Conservation (phyloP, 1,140 invertebrate genomes). For the Eciton burchellii region DNA sequence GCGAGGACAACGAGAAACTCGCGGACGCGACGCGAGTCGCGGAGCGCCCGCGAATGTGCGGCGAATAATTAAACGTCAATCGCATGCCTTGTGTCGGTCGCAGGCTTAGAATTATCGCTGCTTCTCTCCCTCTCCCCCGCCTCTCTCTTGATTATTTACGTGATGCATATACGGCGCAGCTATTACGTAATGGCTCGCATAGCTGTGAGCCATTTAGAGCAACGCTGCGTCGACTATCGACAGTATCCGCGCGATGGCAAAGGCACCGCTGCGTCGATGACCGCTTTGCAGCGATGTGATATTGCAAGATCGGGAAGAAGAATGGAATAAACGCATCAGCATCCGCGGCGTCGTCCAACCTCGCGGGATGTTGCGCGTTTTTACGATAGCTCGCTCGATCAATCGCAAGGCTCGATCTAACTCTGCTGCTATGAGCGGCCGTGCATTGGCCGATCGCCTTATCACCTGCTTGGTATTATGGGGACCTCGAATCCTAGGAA, state of each 20-base stretch:
- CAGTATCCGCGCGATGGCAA: conserved; percentile 8
- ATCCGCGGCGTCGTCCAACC: not conserved
- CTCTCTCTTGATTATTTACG: conserved; percentile 33
- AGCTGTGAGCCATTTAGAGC: conserved; percentile 43
- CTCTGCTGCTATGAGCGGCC: too few relatives aligned
- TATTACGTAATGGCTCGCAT: conserved; percentile 56
- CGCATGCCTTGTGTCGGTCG: conserved; percentile 30
- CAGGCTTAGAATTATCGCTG: conserved; percentile 32
- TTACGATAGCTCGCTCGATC: too few relatives aligned
- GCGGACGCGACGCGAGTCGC: not conserved
- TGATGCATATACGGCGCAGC: conserved; percentile 15
- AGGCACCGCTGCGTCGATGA: conserved; percentile 20
- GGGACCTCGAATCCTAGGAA: too few relatives aligned
- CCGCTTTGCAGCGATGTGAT: not conserved
- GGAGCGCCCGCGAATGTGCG: conserved; percentile 40
- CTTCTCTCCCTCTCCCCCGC: conserved; percentile 26
- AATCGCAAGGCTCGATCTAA: too few relatives aligned
- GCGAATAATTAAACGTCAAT: conserved; percentile 70
- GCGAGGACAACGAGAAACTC: conserved; percentile 26
- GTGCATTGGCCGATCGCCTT: too few relatives aligned
- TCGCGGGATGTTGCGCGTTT: too few relatives aligned
- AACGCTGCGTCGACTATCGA: conserved; percentile 31
- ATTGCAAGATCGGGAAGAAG: conserved; percentile 24
- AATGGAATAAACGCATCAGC: not conserved
- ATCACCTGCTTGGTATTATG: too few relatives aligned